Conservation (phyloP, 1,140 invertebrate species). For the Onthophagus taurus region DNA sequence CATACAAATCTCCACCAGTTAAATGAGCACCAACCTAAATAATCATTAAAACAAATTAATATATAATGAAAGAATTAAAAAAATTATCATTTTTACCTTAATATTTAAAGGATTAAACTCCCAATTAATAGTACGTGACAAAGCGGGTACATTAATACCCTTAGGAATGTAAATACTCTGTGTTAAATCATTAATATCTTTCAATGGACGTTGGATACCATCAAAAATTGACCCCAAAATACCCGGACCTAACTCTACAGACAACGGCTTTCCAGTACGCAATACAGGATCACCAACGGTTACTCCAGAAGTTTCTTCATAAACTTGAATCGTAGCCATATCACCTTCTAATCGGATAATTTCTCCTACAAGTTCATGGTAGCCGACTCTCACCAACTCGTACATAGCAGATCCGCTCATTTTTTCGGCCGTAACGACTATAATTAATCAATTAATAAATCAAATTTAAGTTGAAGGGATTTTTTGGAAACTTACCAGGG, state of each 20-base stretch:
- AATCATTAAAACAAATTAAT: constrained; percentile 13
- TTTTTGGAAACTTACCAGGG: constrained; percentile 62
- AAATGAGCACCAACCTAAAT: constrained; percentile 83
- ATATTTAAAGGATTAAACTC: constrained; percentile 87
- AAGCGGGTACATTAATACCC: constrained; percentile 87
- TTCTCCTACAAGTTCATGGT: constrained; percentile 96
- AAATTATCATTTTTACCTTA: constrained; percentile 48
- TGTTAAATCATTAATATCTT: constrained; percentile 91
- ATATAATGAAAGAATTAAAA: constrained; percentile 2
- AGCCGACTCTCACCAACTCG: constrained; percentile 97
- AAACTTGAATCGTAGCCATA: constrained; percentile 98
- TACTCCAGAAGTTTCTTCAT: constrained; percentile 99
- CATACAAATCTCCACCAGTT: constrained; percentile 96
- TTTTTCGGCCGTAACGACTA: constrained; percentile 97
- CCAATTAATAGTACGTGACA: constrained; percentile 79
- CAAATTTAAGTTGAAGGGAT: constrained; percentile 12
- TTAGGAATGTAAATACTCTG: constrained; percentile 98
- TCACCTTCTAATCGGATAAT: constrained; percentile 99
- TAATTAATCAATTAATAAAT: constrained; percentile 24
- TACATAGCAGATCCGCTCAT: constrained; percentile 99
- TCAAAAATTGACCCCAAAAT: constrained; percentile 99
- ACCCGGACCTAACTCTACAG: constrained; percentile 97
- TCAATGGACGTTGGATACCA: constrained; percentile 96
- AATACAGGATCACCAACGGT: constrained; percentile 98
- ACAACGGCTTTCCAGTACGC: constrained; percentile 94